Percentiles rank a stretch among this genome's conserved stretches.
phyloP scores from a whole-genome alignment of 2,113 vertebrate species.

The Pachycephala philippinensis region DNA sequence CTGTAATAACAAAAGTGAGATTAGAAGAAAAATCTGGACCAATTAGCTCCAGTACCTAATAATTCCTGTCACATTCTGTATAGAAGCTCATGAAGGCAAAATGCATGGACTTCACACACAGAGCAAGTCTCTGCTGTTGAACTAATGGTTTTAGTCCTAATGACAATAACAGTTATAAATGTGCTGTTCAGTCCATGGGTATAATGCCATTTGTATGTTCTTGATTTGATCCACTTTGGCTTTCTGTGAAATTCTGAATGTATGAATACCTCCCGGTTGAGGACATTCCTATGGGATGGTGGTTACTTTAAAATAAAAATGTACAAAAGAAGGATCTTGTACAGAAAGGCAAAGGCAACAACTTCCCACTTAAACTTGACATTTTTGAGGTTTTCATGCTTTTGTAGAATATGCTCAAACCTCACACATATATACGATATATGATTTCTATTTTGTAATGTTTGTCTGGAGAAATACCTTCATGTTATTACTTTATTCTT shows the following conservation, averaged over 20 bases:
- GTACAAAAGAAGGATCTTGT: neutral
- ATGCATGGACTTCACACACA: neutral
- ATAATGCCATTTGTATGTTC: neutral
- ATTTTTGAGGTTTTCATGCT: neutral
- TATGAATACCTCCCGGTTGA: neutral
- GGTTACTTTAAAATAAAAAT: neutral
- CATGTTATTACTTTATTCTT: neutral
- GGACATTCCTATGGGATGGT: neutral
- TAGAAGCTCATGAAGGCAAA: slow-evolving; percentile 37
- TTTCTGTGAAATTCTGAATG: neutral
- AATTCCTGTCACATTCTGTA: slow-evolving; percentile 33
- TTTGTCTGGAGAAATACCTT: neutral
- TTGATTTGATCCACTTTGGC: neutral
- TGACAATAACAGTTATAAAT: neutral
- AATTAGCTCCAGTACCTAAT: slow-evolving; percentile 56
- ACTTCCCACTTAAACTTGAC: neutral
- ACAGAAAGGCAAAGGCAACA: neutral
- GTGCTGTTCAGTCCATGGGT: neutral
- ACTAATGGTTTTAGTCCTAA: neutral
- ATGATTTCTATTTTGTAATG: neutral
- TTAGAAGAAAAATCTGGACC: slow-evolving; percentile 41
- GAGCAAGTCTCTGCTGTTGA: neutral
- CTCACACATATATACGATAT: accelerated
- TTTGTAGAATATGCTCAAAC: neutral
- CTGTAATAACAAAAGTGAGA: slow-evolving; percentile 44